Conservation (phyloP, 2,797 vertebrate species). For the Rallus crepitans region DNA sequence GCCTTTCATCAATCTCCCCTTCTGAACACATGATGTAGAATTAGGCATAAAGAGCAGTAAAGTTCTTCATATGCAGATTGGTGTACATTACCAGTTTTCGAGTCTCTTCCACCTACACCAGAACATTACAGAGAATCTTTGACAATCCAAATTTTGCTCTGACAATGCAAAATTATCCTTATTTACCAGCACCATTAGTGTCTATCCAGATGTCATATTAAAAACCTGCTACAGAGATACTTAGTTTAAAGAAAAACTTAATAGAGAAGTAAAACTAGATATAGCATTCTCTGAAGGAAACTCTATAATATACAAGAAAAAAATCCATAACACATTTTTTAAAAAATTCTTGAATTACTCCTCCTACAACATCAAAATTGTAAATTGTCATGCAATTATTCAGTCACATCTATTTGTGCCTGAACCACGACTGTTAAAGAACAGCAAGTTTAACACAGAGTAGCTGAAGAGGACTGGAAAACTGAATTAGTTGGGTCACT, state of each 20-base stretch:
- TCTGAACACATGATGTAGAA: background rate
- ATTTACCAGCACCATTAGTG: background rate
- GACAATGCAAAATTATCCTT: background rate
- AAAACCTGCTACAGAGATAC: background rate
- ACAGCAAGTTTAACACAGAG: background rate
- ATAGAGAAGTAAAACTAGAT: background rate
- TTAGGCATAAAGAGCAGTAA: background rate
- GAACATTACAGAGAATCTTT: background rate
- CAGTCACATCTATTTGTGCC: background rate
- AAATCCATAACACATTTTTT: background rate
- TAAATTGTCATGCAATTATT: background rate
- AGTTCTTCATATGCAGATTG: background rate
- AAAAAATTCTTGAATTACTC: background rate
- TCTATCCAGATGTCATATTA: background rate
- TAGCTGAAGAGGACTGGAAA: background rate
- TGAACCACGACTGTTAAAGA: background rate
- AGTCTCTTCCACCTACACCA: background rate
- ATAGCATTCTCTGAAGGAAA: background rate
- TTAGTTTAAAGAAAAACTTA: background rate
- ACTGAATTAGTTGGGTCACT: background rate
- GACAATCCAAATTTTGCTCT: background rate
- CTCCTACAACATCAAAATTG: background rate
- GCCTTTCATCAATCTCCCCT: background rate
- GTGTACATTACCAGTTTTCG: background rate
- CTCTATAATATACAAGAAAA: background rate